A percentile compares a stretch with the other conserved stretches of the same genome.
Conservation (phyloP, 2,113 vertebrate species). For the Oriolus oriolus region DNA sequence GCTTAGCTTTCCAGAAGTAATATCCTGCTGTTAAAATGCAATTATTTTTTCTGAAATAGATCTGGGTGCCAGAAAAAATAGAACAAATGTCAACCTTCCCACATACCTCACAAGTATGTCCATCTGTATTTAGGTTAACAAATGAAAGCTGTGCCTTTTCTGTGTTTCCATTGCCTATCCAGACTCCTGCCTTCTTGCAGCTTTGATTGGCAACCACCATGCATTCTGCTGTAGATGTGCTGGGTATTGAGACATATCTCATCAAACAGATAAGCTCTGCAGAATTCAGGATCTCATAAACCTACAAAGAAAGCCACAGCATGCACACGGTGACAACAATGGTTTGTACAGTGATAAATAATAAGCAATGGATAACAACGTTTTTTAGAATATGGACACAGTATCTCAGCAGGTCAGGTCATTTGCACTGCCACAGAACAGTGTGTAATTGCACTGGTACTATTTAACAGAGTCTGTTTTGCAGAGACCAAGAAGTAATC, state of each 20-base stretch:
- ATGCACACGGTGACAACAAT: not conserved
- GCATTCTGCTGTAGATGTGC: constrained; percentile 77
- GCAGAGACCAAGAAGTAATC: not conserved
- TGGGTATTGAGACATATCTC: constrained; percentile 75
- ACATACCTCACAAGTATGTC: constrained; percentile 77
- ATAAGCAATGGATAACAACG: not conserved
- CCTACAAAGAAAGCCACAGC: constrained; percentile 61
- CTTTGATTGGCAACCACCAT: constrained; percentile 68
- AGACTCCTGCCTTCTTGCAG: constrained; percentile 68
- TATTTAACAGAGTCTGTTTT: not conserved
- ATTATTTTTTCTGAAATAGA: not conserved
- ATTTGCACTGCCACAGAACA: not conserved
- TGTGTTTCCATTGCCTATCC: constrained; percentile 85
- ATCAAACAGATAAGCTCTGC: constrained; percentile 87
- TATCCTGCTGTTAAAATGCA: not conserved
- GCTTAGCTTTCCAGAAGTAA: not conserved
- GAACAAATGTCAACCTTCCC: not conserved
- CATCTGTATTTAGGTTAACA: constrained; percentile 79
- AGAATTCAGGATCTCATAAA: constrained; percentile 88
- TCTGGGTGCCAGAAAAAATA: not conserved
- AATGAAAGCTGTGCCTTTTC: constrained; percentile 77
- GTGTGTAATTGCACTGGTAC: not conserved
- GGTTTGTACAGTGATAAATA: not conserved
- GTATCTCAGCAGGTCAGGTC: not conserved
- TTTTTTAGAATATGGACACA: not conserved